phyloP scores from a whole-genome alignment of 2,888 invertebrate species.

The Ectemnius lituratus region DNA sequence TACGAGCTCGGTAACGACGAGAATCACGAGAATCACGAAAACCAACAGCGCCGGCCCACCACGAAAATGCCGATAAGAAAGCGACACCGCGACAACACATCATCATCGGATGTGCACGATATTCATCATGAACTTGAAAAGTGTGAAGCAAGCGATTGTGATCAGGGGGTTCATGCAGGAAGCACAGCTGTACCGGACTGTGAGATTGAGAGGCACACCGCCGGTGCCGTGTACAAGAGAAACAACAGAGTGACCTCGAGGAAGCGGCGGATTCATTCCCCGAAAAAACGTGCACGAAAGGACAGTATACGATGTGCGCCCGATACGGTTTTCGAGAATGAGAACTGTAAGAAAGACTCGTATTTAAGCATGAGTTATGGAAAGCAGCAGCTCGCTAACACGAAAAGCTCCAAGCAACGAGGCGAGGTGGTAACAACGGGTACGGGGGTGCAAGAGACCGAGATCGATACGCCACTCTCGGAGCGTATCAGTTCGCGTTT shows the following conservation, averaged over 20 bases:
- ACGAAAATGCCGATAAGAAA: constrained; percentile 48
- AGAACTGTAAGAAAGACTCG: constrained; percentile 66
- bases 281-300: constrained; percentile 57
- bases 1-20: constrained; percentile 66
- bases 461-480: constrained; percentile 62
- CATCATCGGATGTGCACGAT: constrained; percentile 56
- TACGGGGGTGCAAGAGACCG: constrained; percentile 61
- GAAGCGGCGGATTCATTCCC: constrained; percentile 40
- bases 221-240: constrained; percentile 35
- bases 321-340: constrained; percentile 62
- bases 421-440: constrained; percentile 45
- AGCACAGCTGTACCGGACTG: too few relatives aligned
- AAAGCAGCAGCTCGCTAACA: constrained; percentile 30
- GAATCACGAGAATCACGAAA: constrained; percentile 63
- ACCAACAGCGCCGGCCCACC: constrained; percentile 51
- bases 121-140: constrained; percentile 59
- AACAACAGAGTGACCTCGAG: constrained; percentile 37
- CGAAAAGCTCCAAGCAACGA: constrained; percentile 30
- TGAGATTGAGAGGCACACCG: constrained; percentile 23
- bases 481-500: constrained; percentile 66
- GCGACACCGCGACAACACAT: constrained; percentile 54
- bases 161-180: too few relatives aligned
- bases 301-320: constrained; percentile 43
- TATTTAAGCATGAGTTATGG: constrained; percentile 58
- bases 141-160: constrained; percentile 39